Percentiles rank a stretch among this genome's conserved stretches.
Conservation (phyloP, 2,888 invertebrate species). For the Apamea monoglypha region DNA sequence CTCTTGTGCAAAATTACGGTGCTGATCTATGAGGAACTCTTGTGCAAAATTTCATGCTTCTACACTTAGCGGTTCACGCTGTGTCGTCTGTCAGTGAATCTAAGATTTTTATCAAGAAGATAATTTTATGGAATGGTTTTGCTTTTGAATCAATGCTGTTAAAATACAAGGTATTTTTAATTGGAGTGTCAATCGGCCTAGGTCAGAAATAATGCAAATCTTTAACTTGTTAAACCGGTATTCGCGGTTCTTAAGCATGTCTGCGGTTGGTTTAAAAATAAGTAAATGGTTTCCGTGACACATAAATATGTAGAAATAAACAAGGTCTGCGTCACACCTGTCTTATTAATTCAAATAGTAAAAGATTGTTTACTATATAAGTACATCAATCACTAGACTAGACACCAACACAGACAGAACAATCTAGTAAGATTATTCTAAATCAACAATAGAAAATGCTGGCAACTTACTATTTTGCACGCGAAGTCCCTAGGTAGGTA, state of each 20-base stretch:
- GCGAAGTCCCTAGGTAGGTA: background rate
- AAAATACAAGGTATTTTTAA: background rate
- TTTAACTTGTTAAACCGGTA: slow-evolving; percentile 3
- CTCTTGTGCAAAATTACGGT: too few species aligned
- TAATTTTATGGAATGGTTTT: background rate
- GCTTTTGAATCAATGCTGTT: background rate
- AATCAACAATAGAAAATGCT: slow-evolving; percentile 19
- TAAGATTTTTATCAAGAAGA: background rate
- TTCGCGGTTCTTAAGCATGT: background rate
- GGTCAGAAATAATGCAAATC: background rate
- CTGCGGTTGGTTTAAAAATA: background rate
- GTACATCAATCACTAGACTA: background rate
- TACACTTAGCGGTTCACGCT: background rate
- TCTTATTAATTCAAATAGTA: background rate
- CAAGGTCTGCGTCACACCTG: background rate
- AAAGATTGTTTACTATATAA: background rate
- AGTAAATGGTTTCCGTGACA: background rate
- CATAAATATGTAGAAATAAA: background rate
- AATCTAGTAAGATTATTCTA: slow-evolving; percentile 10
- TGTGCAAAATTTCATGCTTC: background rate
- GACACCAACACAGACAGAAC: too few species aligned
- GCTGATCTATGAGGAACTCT: too few species aligned
- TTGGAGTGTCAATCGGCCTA: background rate
- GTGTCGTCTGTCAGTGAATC: background rate
- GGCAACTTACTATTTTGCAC: slow-evolving; percentile 8